These are phyloP conservation scores for Sericinus montela DNA, from an alignment of 2,888 invertebrate genomes.

Conservation along the genomic window DNA sequence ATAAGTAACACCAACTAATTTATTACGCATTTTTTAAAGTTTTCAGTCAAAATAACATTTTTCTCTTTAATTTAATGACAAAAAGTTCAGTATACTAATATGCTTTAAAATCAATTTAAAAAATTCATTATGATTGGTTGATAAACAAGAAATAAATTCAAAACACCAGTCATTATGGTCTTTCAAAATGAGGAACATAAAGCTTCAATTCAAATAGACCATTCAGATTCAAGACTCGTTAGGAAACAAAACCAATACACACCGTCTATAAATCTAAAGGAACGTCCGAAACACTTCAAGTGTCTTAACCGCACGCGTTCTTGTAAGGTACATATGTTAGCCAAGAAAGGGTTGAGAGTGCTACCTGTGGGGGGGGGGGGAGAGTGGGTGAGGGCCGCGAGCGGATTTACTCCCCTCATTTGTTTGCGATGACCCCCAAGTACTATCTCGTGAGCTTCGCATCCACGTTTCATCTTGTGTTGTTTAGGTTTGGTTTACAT, in stretches of 20 bases:
- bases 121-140: too few relatives aligned
- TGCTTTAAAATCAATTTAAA: too few relatives aligned
- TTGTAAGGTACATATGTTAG: slow-evolving; percentile 58
- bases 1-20: too few relatives aligned
- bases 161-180: too few relatives aligned
- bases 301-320: slow-evolving; percentile 59
- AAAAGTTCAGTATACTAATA: too few relatives aligned
- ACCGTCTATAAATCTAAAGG: slow-evolving; percentile 64
- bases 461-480: slow-evolving; percentile 59
- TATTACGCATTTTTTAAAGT: too few relatives aligned
- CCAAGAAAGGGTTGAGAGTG: slow-evolving; percentile 74
- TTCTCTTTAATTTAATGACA: too few relatives aligned
- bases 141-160: too few relatives aligned
- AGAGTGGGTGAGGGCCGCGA: slow-evolving; percentile 35
- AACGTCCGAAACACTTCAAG: slow-evolving; percentile 73
- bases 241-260: slow-evolving; percentile 68
- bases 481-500: slow-evolving; percentile 48
- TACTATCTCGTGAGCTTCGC: slow-evolving; percentile 57
- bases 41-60: too few relatives aligned
- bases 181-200: not conserved
- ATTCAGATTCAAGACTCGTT: slow-evolving; percentile 16
- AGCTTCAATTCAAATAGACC: not conserved
- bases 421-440: slow-evolving; percentile 83
- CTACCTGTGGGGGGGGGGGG: slow-evolving; percentile 47
- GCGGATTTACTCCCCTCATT: slow-evolving; percentile 83